Evolutionary conservation across 2,888 invertebrate genomes (phyloP).

Genomic region (Gortyna flavago): DNA sequence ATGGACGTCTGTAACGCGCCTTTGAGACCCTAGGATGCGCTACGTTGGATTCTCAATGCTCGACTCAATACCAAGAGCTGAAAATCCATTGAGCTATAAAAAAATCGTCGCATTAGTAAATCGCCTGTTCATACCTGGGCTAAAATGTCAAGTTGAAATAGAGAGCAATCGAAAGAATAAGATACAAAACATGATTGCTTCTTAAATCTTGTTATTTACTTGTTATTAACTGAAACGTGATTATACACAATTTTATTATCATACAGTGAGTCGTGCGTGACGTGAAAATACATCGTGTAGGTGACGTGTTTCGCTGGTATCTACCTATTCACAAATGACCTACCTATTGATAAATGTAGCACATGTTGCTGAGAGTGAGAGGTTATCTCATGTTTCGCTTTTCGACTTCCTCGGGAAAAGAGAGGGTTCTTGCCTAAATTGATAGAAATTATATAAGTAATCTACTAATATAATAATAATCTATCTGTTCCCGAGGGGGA

Average conservation of each 20-base stretch:
- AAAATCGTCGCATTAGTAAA: neutral
- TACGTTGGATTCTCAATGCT: neutral
- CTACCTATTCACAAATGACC: neutral
- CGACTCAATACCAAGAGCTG: neutral
- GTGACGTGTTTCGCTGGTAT: neutral
- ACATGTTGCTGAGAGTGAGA: neutral
- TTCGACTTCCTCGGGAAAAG: neutral
- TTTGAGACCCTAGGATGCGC: neutral
- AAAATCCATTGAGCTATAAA: neutral
- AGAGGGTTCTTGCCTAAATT: neutral
- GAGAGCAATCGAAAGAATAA: neutral
- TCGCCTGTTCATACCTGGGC: neutral
- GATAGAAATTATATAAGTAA: neutral
- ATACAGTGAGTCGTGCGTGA: neutral
- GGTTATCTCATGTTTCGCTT: neutral
- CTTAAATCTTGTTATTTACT: slow-evolving; percentile 16
- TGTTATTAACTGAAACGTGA: slow-evolving; percentile 24
- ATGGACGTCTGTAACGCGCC: neutral
- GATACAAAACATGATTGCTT: slow-evolving; percentile 4
- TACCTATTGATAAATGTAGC: neutral
- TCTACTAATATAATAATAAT: too few species aligned
- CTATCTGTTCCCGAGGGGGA: too few species aligned
- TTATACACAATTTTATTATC: slow-evolving; percentile 9
- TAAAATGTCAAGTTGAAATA: neutral
- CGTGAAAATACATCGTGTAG: slow-evolving; percentile 24